Conservation (phyloP, 1,140 invertebrate genomes). For the Drosophila ercepeae region DNA sequence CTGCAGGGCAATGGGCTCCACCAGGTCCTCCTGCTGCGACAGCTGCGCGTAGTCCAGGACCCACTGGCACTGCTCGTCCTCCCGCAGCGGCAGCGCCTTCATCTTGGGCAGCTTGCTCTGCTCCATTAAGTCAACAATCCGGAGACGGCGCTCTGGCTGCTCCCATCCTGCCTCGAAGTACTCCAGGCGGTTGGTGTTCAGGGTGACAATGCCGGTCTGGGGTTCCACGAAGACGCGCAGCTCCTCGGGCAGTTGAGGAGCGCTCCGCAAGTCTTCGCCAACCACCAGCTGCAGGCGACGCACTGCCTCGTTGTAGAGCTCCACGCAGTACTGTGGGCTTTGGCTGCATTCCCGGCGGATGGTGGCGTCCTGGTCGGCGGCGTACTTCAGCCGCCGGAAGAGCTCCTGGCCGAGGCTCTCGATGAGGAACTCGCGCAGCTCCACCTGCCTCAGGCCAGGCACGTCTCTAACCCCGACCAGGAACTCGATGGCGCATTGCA, state of each 20-base stretch:
- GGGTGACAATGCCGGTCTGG: constrained; percentile 74
- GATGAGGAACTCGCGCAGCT: constrained; percentile 36
- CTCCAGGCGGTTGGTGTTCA: constrained; percentile 83
- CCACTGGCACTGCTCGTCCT: constrained; percentile 47
- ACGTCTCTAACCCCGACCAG: constrained; percentile 19
- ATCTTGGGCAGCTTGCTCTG: constrained; percentile 49
- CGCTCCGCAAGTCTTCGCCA: constrained; percentile 85
- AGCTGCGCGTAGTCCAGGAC: constrained; percentile 56
- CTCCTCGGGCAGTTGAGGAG: constrained; percentile 85
- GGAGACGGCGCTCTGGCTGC: background rate
- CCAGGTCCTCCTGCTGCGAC: constrained; percentile 22
- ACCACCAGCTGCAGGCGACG: constrained; percentile 86
- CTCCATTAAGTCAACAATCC: constrained; percentile 48
- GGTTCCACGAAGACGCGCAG: constrained; percentile 84
- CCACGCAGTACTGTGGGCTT: constrained; percentile 86
- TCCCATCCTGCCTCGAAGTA: constrained; percentile 86
- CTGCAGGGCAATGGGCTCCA: constrained; percentile 38
- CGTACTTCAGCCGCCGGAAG: constrained; percentile 86
- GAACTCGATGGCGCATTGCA: constrained; percentile 51
- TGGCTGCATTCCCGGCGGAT: constrained; percentile 83
- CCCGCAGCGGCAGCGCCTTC: constrained; percentile 3
- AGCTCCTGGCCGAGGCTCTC: constrained; percentile 85
- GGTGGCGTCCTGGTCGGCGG: constrained; percentile 84
- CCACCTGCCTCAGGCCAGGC: constrained; percentile 27
- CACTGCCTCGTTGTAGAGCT: constrained; percentile 88